Evolutionary conservation across 1,140 invertebrate species (phyloP), one percentile per base, ranked within the genome.

Genomic region (Ylistrum balloti): DNA sequence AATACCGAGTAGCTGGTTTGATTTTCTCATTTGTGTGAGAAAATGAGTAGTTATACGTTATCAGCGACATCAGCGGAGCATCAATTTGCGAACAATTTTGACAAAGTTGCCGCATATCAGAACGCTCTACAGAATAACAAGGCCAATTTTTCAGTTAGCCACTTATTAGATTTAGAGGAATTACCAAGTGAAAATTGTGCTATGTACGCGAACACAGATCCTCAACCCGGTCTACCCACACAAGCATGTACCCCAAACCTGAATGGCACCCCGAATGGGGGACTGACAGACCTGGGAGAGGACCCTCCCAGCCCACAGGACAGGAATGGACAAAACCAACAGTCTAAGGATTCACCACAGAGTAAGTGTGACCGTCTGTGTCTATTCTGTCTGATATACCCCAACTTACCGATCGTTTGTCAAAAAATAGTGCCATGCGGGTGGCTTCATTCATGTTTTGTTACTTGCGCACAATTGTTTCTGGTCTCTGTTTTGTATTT

Each of bases 151-250:
- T 92, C 93, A 35, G 94, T 95, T 7, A 95, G 92, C 89, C 93
- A 94, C 86, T 90, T 95, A 87, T 89, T 95, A 88, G 94, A 95
- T 91, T 90, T 95, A 48, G 93, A 94, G 48, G 94, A 95, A 86
- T 87, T 95, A 38, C 93, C 94, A 0, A 92, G 92, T 86, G 93
- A 95, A 88, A 93, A 94, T 88, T 94, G 93, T 90, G 94, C 92
- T 41, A 95, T 95, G 94, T 95, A 94, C 88, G 94, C 93, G 15
- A 92, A 91, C 34, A 93, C 93, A 13, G 94, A 93, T 34, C 90
- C 93, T 10, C 93, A 93, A 0, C 93, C 92, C 2, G 92, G 91
- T 45, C 92, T 93, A 11, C 92, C 93, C 3, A 93, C 93, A 17
- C 94, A 93, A 34, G 92, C 93, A 9, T 94, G 94, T 74, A 93